These are phyloP conservation scores for Sebastes itinus DNA, from an alignment of 2,797 vertebrate genomes.

Conservation along the genomic window DNA sequence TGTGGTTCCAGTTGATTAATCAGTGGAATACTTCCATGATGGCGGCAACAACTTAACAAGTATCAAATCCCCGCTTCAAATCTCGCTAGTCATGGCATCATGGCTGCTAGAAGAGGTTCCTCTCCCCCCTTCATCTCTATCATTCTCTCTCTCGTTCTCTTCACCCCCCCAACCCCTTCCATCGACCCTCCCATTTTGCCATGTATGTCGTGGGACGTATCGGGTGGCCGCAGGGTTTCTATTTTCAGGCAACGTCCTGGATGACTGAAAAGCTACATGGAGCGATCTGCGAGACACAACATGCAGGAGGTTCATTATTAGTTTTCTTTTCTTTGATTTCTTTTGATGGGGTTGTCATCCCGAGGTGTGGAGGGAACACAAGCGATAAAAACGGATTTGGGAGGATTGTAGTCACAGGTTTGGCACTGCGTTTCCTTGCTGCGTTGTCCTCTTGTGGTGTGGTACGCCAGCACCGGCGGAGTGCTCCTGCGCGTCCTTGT, in stretches of 20 bases:
- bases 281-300: constrained; percentile 81
- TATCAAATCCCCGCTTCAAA: constrained; percentile 56
- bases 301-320: constrained; percentile 83
- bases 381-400: constrained; percentile 22
- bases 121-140: constrained; percentile 32
- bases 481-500: constrained; percentile 68
- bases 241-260: constrained; percentile 91
- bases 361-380: not conserved
- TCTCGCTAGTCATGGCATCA: constrained; percentile 77
- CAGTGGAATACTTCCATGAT: not conserved
- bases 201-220: constrained; percentile 89
- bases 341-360: constrained; percentile 6
- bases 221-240: constrained; percentile 86
- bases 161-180: not conserved
- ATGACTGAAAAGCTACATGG: constrained; percentile 90
- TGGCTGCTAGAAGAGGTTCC: constrained; percentile 67
- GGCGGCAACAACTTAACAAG: not conserved
- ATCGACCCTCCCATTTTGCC: constrained; percentile 84
- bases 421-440: constrained; percentile 11
- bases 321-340: constrained; percentile 41
- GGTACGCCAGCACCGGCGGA: constrained; percentile 39
- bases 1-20: not conserved
- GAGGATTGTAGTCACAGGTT: constrained; percentile 42
- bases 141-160: constrained; percentile 39
- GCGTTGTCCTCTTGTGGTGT: constrained; percentile 35